These are phyloP conservation scores for Agrotis ipsilon DNA, from an alignment of 2,888 invertebrate species.

Conservation along the genomic window DNA sequence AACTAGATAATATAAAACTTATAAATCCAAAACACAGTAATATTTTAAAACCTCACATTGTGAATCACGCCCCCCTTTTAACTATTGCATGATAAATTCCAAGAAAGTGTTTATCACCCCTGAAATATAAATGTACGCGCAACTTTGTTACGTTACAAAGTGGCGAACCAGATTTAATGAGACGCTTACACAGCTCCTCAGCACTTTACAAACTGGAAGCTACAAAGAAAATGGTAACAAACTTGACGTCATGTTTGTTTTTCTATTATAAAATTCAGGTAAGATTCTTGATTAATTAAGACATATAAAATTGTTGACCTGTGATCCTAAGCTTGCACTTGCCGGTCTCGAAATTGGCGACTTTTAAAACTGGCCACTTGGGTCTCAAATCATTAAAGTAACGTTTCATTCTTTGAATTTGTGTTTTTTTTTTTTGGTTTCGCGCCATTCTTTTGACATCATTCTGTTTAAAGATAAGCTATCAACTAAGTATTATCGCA, in stretches of 20 bases:
- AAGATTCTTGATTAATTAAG: neutral
- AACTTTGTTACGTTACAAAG: slow-evolving; percentile 39
- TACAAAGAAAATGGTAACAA: slow-evolving; percentile 28
- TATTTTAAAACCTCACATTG: neutral
- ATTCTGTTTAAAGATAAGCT: too few species aligned
- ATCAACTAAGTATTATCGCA: too few species aligned
- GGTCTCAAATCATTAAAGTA: too few species aligned
- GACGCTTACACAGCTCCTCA: slow-evolving; percentile 33
- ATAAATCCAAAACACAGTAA: neutral
- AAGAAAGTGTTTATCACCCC: slow-evolving; percentile 24
- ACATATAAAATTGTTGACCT: too few species aligned
- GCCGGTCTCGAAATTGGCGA: too few species aligned
- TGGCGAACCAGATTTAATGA: slow-evolving; percentile 60
- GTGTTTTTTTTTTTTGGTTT: too few species aligned
- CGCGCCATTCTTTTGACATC: too few species aligned
- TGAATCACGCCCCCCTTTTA: neutral
- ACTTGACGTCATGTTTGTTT: slow-evolving; percentile 14
- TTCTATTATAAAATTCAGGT: slow-evolving; percentile 11
- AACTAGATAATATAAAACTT: too few species aligned
- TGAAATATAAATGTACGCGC: slow-evolving; percentile 39
- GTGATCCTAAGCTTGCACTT: too few species aligned
- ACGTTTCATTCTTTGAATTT: too few species aligned
- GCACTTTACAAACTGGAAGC: slow-evolving; percentile 27
- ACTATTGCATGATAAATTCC: slow-evolving; percentile 18
- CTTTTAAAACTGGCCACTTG: too few species aligned